These are phyloP conservation scores for Prionace glauca DNA, from an alignment of 2,797 vertebrate genomes.

Conservation along the genomic window DNA sequence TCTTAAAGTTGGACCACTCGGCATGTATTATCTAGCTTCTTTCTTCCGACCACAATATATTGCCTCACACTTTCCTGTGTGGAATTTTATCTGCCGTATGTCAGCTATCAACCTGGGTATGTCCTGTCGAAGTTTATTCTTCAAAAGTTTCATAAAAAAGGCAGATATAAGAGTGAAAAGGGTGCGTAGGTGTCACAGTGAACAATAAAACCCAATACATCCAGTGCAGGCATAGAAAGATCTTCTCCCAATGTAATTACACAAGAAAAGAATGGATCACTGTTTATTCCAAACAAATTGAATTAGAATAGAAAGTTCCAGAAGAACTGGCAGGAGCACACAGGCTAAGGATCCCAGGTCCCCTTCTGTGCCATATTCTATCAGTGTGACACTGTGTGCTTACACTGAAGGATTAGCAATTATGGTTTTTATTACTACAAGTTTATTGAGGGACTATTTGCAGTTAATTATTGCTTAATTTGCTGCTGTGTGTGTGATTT, in stretches of 20 bases:
- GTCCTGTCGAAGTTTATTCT: background rate
- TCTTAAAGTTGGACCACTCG: no score
- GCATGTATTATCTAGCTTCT: no score
- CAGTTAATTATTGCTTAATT: constrained; percentile 9
- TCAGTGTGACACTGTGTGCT: background rate
- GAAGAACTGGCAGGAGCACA: background rate
- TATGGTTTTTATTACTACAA: background rate
- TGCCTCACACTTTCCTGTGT: no score
- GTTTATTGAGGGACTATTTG: background rate
- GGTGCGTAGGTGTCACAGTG: background rate
- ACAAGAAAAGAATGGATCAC: background rate
- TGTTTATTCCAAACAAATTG: background rate
- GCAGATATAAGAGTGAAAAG: background rate
- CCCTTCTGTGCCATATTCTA: background rate
- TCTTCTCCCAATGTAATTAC: background rate
- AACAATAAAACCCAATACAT: background rate
- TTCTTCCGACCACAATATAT: no score
- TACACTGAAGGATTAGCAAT: constrained; percentile 3
- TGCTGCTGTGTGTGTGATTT: background rate
- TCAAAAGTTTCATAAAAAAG: background rate
- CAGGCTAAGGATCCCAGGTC: background rate
- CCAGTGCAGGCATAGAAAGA: background rate
- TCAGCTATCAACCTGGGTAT: background rate
- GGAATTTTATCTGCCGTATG: no score
- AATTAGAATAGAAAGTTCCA: background rate